A percentile compares a stretch with the other conserved stretches of the same genome.
Evolutionary conservation across 2,113 vertebrate species (phyloP).

Genomic region (Axis porcinus): DNA sequence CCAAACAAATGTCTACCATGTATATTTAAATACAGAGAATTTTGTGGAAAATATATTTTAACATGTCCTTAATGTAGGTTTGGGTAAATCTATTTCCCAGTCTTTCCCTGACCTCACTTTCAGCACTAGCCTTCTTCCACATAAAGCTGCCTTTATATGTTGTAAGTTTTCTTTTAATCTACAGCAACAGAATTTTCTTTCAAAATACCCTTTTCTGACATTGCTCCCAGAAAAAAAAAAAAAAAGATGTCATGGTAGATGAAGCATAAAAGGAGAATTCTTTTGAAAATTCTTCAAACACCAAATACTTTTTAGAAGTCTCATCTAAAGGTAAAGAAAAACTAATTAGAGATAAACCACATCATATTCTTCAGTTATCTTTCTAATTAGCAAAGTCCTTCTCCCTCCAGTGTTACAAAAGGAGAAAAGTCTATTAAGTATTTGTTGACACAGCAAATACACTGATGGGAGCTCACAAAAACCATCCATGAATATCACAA

Average conservation of each 20-base stretch:
- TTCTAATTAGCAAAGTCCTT: conserved; percentile 35
- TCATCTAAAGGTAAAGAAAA: conserved; percentile 46
- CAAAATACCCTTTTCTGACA: conserved; percentile 79
- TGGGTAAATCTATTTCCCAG: background rate
- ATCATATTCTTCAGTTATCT: background rate
- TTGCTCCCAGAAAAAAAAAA: conserved; percentile 74
- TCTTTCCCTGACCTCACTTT: conserved; percentile 43
- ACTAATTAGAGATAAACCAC: conserved; percentile 37
- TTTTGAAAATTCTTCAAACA: conserved; percentile 78
- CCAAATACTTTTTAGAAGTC: conserved; percentile 59
- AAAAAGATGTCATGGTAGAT: conserved; percentile 65
- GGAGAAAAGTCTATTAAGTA: background rate
- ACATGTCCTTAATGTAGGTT: conserved; percentile 1
- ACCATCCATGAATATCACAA: background rate
- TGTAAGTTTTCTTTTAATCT: conserved; percentile 76
- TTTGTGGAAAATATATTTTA: conserved; percentile 51
- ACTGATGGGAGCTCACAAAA: background rate
- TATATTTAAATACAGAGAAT: background rate
- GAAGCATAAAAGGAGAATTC: conserved; percentile 62
- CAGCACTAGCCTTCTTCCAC: conserved; percentile 44
- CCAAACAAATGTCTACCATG: background rate
- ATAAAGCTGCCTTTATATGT: conserved; percentile 67
- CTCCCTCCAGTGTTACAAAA: background rate
- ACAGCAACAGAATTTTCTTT: conserved; percentile 73
- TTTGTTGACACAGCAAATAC: background rate